Evolutionary conservation across 2,888 invertebrate genomes (phyloP).

Genomic region (Harpagoxenus sublaevis): DNA sequence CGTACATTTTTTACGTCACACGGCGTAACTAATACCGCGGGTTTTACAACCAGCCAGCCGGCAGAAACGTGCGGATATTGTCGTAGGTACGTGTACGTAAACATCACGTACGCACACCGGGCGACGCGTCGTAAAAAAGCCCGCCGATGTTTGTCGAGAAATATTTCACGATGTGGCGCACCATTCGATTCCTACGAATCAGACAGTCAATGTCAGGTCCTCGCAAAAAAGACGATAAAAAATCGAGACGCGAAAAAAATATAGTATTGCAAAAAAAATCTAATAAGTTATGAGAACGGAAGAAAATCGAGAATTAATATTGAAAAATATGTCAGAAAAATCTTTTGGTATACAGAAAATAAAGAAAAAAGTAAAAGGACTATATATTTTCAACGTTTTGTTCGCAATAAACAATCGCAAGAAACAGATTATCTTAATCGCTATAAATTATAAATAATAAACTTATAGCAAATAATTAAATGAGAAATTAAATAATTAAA

Average conservation of each 20-base stretch:
- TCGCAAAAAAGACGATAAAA: background rate
- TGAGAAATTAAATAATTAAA: slow-evolving; percentile 4
- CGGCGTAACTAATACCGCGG: slow-evolving; percentile 79
- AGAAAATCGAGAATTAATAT: background rate
- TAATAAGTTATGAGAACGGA: background rate
- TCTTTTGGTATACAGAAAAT: background rate
- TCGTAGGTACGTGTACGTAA: slow-evolving; percentile 46
- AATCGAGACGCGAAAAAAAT: background rate
- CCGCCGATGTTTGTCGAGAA: slow-evolving; percentile 76
- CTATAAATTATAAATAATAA: slow-evolving; percentile 2
- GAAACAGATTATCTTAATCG: background rate
- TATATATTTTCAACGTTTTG: background rate
- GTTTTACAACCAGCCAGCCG: slow-evolving; percentile 67
- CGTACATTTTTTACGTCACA: slow-evolving; percentile 80
- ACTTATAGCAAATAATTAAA: slow-evolving; percentile 1
- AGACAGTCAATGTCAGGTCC: background rate
- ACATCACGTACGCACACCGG: slow-evolving; percentile 27
- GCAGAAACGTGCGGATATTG: slow-evolving; percentile 31
- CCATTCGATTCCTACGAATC: slow-evolving; percentile 19
- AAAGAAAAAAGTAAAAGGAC: background rate
- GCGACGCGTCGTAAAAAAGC: slow-evolving; percentile 71
- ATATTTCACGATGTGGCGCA: slow-evolving; percentile 79
- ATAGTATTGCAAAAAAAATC: no score
- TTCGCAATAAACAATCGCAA: background rate
- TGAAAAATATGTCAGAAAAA: background rate